Evolutionary conservation across 1,140 invertebrate species (phyloP).

Genomic region (Lethrus apterus): DNA sequence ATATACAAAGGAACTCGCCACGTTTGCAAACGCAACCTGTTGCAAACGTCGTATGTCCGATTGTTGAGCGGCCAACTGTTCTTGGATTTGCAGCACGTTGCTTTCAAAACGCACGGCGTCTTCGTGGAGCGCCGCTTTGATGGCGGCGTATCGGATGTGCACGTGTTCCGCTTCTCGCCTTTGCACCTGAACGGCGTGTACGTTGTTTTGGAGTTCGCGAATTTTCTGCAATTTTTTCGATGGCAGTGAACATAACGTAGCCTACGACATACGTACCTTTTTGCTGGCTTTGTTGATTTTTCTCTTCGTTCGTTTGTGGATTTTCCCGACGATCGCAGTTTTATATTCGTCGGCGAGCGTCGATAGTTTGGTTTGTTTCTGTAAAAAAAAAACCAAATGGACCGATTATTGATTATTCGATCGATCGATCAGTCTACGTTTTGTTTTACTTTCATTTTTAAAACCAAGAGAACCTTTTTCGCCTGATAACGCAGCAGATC

Average conservation of each 20-base stretch:
- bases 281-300: slow-evolving; percentile 29
- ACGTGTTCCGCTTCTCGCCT: slow-evolving; percentile 72
- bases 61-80: slow-evolving; percentile 56
- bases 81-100: slow-evolving; percentile 58
- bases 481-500: slow-evolving; percentile 65
- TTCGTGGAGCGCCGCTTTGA: slow-evolving; percentile 59
- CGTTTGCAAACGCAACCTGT: too few species aligned
- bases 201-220: slow-evolving; percentile 64
- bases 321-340: slow-evolving; percentile 23
- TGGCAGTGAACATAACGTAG: neutral
- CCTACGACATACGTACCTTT: slow-evolving; percentile 19
- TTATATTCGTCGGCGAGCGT: slow-evolving; percentile 32
- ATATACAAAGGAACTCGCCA: too few species aligned
- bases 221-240: slow-evolving; percentile 47
- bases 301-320: slow-evolving; percentile 22
- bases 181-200: slow-evolving; percentile 68
- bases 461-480: too few species aligned
- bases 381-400: slow-evolving; percentile 3
- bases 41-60: slow-evolving; percentile 63
- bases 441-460: too few species aligned
- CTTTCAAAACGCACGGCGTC: slow-evolving; percentile 67
- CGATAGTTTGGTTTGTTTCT: slow-evolving; percentile 25
- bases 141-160: slow-evolving; percentile 65
- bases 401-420: neutral
- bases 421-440: too few species aligned